Evolutionary conservation across 2,113 vertebrate genomes (phyloP).

Genomic region (Paracanthobrama guichenoti): DNA sequence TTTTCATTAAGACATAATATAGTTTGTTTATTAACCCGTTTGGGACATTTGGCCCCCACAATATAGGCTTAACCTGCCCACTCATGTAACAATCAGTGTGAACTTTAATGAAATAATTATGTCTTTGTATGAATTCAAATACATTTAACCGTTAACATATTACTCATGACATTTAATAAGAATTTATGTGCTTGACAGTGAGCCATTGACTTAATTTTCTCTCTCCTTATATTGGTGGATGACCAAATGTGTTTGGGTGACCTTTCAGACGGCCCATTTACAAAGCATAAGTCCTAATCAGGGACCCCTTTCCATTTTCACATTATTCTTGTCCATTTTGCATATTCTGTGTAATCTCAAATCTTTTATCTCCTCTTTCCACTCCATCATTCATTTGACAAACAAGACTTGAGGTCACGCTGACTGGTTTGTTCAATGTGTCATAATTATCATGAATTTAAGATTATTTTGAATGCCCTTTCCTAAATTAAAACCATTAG

Average conservation of each 20-base stretch:
- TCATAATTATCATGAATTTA: constrained; percentile 27
- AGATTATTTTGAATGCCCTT: constrained; percentile 28
- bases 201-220: constrained; percentile 24
- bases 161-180: neutral
- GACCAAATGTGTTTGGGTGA: constrained; percentile 39
- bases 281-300: constrained; percentile 15
- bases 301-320: constrained; percentile 31
- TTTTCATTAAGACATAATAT: neutral
- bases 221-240: constrained; percentile 27
- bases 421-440: constrained; percentile 7
- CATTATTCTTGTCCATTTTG: constrained; percentile 17
- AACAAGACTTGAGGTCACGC: neutral
- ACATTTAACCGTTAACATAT: constrained; percentile 59
- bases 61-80: neutral
- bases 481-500: constrained; percentile 42
- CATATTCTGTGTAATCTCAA: constrained; percentile 49
- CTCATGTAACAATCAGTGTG: neutral
- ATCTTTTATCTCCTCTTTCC: constrained; percentile 35
- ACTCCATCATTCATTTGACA: constrained; percentile 15
- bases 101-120: neutral
- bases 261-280: constrained; percentile 46
- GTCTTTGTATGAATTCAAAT: constrained; percentile 53
- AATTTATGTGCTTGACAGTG: constrained; percentile 26
- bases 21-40: neutral
- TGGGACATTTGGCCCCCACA: neutral